Base-by-base conservation (phyloP, 1,140 invertebrate genomes). In the Drosophila virilis region DNA sequence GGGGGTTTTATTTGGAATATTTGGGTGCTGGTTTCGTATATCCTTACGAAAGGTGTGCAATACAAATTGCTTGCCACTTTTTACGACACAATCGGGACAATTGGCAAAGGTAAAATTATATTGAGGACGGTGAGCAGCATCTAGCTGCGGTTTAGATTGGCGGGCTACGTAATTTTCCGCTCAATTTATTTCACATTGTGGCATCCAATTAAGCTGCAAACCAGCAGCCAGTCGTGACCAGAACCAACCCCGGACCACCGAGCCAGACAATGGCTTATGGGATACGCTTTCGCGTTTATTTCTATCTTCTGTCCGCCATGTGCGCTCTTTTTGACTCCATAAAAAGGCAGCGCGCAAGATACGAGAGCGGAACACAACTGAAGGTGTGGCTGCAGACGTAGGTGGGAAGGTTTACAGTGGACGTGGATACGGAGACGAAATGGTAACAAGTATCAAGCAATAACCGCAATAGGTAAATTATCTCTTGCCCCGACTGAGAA, bases 161-260 rank as follows among this genome's bases (percentile, higher is more conserved):
- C 84, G 84, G 85, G 62, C 76, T 80, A 90, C 91, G 91, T 92
- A 92, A 92, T 92, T 92, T 92, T 92, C 91, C 84, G 91, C 91
- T 92, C 91, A 92, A 92, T 92, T 92, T 90, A 92, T 90, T 92
- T 80, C 91, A 85, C 91, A 92, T 92, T 92, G 91, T 80, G 91
- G 91, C 80, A 80, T 85, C 85, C 91, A 92, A 92, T 92, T 92
- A 92, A 92, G 91, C 79, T 91, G 89, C 80, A 88, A 83, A 75
- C 84, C 81, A 78, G 78, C 46, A 68, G 62, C 59, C 57, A 37
- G 48, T 13, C 42, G 57, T 12, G 65, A 15, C 12, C 13, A 8
- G 37, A 9, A 43, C 37, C 33, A 45, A 48, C 54, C 15, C 9
- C 17, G 32, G 10, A 37, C 28, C 67, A 69, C 17, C 43, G 32